Percentiles rank a stretch among this genome's conserved stretches.
Conservation (phyloP, 2,797 vertebrate species). For the Parotocinclus haroldoi region DNA sequence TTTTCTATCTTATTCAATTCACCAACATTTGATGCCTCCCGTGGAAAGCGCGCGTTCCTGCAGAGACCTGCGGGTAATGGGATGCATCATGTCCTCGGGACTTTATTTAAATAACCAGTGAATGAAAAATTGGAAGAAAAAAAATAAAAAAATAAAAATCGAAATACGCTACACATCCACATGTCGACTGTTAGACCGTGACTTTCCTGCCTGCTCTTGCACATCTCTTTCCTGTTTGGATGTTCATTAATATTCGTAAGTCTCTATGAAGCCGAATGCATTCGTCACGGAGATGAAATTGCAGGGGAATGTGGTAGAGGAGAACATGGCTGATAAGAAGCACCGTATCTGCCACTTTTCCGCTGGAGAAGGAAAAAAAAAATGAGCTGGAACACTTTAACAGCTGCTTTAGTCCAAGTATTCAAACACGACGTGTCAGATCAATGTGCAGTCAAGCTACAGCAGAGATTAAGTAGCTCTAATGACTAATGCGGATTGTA, state of each 20-base stretch:
- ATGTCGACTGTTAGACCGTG: not conserved
- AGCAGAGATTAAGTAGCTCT: conserved; percentile 4
- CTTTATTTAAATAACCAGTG: not conserved
- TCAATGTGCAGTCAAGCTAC: not conserved
- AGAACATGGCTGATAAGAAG: too few species aligned
- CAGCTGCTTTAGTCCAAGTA: too few species aligned
- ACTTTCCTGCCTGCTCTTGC: not conserved
- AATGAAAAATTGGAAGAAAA: conserved; percentile 18
- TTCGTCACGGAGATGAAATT: not conserved
- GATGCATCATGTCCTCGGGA: not conserved
- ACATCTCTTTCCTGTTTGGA: not conserved
- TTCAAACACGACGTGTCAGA: not conserved
- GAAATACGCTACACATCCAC: not conserved
- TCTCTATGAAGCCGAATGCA: not conserved
- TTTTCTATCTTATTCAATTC: conserved; percentile 14
- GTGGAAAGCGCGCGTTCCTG: not conserved
- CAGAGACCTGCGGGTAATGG: not conserved
- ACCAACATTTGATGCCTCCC: not conserved
- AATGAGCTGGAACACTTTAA: not conserved
- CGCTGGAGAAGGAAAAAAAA: not conserved
- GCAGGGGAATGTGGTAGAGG: not conserved
- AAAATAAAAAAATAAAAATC: too few species aligned
- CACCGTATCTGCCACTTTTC: conserved; percentile 1
- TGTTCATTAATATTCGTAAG: not conserved
- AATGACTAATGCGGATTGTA: not conserved